These are phyloP conservation scores for Eupithecia inturbata DNA, from an alignment of 2,888 invertebrate genomes.

Conservation along the genomic window DNA sequence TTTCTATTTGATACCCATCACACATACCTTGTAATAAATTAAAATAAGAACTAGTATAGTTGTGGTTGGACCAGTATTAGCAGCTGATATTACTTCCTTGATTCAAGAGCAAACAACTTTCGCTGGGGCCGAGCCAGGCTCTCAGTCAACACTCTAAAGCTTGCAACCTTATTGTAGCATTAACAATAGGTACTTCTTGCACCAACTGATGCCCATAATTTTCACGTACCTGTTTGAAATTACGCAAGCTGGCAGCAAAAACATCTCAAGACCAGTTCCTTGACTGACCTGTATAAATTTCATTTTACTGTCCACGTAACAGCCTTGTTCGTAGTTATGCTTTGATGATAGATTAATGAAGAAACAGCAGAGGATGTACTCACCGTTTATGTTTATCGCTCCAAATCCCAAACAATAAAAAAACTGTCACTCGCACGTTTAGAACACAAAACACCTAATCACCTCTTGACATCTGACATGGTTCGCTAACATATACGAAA, in stretches of 20 bases:
- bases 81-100: conserved; percentile 68
- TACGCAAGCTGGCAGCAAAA: conserved; percentile 59
- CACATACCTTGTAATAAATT: conserved; percentile 9
- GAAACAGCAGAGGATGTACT: conserved; percentile 67
- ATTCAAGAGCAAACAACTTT: conserved; percentile 80
- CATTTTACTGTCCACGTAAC: conserved; percentile 51
- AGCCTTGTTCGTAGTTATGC: conserved; percentile 26
- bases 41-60: conserved; percentile 41
- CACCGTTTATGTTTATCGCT: conserved; percentile 79
- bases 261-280: conserved; percentile 47
- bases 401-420: conserved; percentile 81
- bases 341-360: conserved; percentile 37
- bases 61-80: conserved; percentile 60
- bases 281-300: conserved; percentile 43
- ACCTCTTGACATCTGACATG: conserved; percentile 84
- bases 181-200: conserved; percentile 37
- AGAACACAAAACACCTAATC: conserved; percentile 79
- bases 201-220: conserved; percentile 43
- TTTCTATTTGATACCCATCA: neutral
- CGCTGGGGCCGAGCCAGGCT: conserved; percentile 55
- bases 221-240: conserved; percentile 48
- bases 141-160: conserved; percentile 49
- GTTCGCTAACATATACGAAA: conserved; percentile 61
- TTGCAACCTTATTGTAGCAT: conserved; percentile 44
- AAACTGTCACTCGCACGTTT: conserved; percentile 79